phyloP scores from a whole-genome alignment of 2,113 vertebrate genomes.

The Dolichotis patagonum region DNA sequence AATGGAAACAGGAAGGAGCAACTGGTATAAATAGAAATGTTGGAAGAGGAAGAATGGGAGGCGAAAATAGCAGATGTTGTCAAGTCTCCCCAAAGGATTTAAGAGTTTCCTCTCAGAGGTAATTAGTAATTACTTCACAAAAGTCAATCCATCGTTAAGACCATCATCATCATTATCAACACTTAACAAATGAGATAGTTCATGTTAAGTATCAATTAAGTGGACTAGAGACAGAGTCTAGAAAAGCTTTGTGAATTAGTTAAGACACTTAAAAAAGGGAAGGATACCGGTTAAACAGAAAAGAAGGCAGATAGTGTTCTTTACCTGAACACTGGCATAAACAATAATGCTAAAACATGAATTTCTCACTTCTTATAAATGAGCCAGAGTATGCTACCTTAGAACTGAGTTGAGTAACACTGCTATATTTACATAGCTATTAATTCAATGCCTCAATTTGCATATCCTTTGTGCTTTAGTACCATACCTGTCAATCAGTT shows the following conservation, averaged over 20 bases:
- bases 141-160: slow-evolving; percentile 25
- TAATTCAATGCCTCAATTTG: slow-evolving; percentile 2
- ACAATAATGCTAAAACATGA: not conserved
- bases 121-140: slow-evolving; percentile 42
- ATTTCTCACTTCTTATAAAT: slow-evolving; percentile 19
- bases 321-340: not conserved
- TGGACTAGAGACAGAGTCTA: not conserved
- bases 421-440: not conserved
- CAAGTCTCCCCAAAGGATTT: slow-evolving; percentile 5
- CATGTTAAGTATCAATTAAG: slow-evolving; percentile 25
- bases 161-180: not conserved
- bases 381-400: not conserved
- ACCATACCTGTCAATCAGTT: slow-evolving; percentile 31
- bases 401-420: slow-evolving; percentile 29
- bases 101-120: not conserved
- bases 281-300: not conserved
- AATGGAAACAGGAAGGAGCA: not conserved
- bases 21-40: not conserved
- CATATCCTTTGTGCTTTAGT: slow-evolving; percentile 39
- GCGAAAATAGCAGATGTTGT: slow-evolving; percentile 35
- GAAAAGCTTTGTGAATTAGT: slow-evolving; percentile 19
- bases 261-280: not conserved
- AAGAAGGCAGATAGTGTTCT: not conserved
- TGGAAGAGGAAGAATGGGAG: not conserved
- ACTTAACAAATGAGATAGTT: slow-evolving; percentile 36